Evolutionary conservation across 2,113 vertebrate species (phyloP).

Genomic region (Erythrocercus mccallii): DNA sequence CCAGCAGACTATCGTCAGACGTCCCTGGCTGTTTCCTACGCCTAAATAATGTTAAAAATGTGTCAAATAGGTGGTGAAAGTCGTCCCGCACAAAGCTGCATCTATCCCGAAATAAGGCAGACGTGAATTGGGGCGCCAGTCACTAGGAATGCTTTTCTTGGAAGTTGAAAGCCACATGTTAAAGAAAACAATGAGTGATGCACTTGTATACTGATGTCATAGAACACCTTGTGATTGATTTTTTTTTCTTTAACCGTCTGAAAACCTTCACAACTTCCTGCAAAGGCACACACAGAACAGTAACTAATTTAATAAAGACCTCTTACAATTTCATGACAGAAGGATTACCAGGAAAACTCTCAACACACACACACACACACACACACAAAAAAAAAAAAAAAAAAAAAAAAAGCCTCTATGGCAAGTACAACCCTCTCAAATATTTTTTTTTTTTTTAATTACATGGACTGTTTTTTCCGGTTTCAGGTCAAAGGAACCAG

Average conservation of each 20-base stretch:
- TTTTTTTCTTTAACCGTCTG: not conserved
- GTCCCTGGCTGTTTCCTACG: not conserved
- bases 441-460: not conserved
- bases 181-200: not conserved
- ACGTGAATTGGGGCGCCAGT: not conserved
- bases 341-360: not conserved
- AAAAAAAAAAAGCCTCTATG: not conserved
- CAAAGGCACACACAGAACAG: not conserved
- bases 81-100: not conserved
- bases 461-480: not conserved
- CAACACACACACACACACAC: no score
- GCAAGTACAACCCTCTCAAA: not conserved
- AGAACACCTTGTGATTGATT: not conserved
- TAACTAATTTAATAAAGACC: not conserved
- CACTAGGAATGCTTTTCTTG: not conserved
- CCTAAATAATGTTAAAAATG: not conserved
- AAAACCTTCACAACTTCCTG: not conserved
- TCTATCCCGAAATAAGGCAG: not conserved
- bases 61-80: not conserved
- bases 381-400: not conserved
- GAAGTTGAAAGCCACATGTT: not conserved
- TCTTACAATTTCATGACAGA: not conserved
- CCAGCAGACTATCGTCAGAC: not conserved
- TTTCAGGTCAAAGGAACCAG: not conserved
- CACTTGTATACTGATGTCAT: not conserved